These are phyloP conservation scores for Brachystomella parvula DNA, from an alignment of 1,140 invertebrate genomes.

Conservation along the genomic window DNA sequence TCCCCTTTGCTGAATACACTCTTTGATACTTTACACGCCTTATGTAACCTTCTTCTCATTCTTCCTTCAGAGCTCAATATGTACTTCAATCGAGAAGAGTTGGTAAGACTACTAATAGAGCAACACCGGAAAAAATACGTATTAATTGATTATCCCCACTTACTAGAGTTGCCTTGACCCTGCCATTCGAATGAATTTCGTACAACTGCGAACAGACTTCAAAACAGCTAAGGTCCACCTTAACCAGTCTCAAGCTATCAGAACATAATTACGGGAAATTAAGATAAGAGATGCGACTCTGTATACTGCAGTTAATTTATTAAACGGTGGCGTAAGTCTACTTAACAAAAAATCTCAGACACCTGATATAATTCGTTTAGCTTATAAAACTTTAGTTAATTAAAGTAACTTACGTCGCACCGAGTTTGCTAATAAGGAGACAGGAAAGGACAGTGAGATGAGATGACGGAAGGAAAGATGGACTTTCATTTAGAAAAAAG, in stretches of 20 bases:
- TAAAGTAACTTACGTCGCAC: too few relatives aligned
- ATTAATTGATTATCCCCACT: background rate
- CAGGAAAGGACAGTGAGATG: too few relatives aligned
- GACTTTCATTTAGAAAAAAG: too few relatives aligned
- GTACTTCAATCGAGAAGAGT: constrained; percentile 84
- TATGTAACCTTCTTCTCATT: constrained; percentile 91
- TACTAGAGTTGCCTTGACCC: constrained; percentile 75
- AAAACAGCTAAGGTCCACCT: constrained; percentile 51
- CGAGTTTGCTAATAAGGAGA: too few relatives aligned
- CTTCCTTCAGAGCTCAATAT: constrained; percentile 93
- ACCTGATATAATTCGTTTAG: too few relatives aligned
- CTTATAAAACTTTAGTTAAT: too few relatives aligned
- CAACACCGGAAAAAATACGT: background rate
- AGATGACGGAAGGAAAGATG: too few relatives aligned
- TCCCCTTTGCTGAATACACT: constrained; percentile 69
- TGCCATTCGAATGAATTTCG: constrained; percentile 78
- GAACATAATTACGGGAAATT: constrained; percentile 1
- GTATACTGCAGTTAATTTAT: too few relatives aligned
- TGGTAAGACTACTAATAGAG: constrained; percentile 55
- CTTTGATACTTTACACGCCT: constrained; percentile 89
- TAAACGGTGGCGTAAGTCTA: too few relatives aligned
- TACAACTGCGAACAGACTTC: constrained; percentile 85
- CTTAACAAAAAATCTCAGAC: too few relatives aligned
- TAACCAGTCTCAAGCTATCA: background rate
- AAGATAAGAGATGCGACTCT: too few relatives aligned